phyloP scores from a whole-genome alignment of 2,888 invertebrate species.

The Eilema sororculum region DNA sequence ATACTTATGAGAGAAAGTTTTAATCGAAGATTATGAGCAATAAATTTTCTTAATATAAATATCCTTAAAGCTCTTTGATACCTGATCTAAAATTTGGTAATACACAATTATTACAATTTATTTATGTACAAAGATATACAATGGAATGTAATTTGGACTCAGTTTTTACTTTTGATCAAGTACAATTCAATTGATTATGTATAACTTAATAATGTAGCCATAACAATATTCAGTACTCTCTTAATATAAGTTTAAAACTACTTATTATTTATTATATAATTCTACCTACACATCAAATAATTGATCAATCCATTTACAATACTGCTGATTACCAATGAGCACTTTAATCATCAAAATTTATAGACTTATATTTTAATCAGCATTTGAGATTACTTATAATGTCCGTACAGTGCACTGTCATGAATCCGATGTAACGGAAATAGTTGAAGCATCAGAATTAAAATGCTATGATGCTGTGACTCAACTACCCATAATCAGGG shows the following conservation, averaged over 20 bases:
- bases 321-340: conserved; percentile 76
- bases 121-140: conserved; percentile 80
- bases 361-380: conserved; percentile 36
- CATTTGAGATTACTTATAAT: conserved; percentile 11
- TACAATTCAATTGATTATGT: conserved; percentile 67
- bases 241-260: conserved; percentile 63
- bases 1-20: conserved; percentile 48
- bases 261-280: conserved; percentile 58
- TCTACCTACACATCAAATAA: conserved; percentile 69
- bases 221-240: conserved; percentile 84
- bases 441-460: conserved; percentile 2
- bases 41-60: conserved; percentile 73
- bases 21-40: conserved; percentile 77
- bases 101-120: conserved; percentile 58
- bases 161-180: conserved; percentile 72
- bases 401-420: conserved; percentile 31
- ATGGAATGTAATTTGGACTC: conserved; percentile 85
- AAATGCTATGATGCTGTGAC: not conserved
- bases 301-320: conserved; percentile 76
- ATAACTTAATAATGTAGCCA: conserved; percentile 68
- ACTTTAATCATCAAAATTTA: conserved; percentile 52
- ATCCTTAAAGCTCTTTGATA: conserved; percentile 81
- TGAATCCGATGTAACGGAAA: conserved; percentile 1
- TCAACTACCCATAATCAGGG: not conserved
- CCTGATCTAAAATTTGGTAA: conserved; percentile 68